phyloP scores from a whole-genome alignment of 2,113 vertebrate species.

The Sceloporus undulatus region DNA sequence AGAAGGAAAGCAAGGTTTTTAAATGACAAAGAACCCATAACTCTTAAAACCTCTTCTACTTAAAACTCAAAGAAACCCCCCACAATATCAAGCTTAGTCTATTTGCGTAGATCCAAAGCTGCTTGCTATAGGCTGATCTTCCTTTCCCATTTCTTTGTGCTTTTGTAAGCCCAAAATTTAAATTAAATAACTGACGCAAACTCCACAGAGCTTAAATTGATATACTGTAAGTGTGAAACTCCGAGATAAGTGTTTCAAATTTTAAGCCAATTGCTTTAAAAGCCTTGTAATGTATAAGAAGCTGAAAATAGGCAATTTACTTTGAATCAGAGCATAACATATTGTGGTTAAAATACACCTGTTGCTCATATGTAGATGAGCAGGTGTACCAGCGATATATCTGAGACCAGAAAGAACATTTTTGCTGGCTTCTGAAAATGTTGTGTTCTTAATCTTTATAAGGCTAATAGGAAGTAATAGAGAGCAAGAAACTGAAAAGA shows the following conservation, averaged over 20 bases:
- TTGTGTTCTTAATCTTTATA: background rate
- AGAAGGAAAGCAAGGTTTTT: background rate
- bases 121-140: slow-evolving; percentile 22
- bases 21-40: background rate
- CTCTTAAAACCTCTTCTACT: background rate
- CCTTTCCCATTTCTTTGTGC: slow-evolving; percentile 39
- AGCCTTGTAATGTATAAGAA: slow-evolving; percentile 38
- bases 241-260: slow-evolving; percentile 58
- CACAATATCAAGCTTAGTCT: slow-evolving; percentile 47
- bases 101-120: slow-evolving; percentile 47
- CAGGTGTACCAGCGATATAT: background rate
- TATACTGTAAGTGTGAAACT: slow-evolving; percentile 49
- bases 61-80: background rate
- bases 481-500: background rate
- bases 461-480: background rate
- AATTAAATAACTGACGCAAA: slow-evolving; percentile 58
- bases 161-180: slow-evolving; percentile 55
- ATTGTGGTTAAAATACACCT: slow-evolving; percentile 52
- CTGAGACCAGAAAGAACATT: background rate
- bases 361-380: slow-evolving; percentile 52
- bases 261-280: slow-evolving; percentile 57
- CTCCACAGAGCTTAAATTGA: slow-evolving; percentile 48
- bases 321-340: slow-evolving; percentile 41
- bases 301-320: slow-evolving; percentile 61
- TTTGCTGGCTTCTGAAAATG: background rate